These are phyloP conservation scores for Smutsia temminckii DNA, from an alignment of 2,797 vertebrate genomes.

Conservation along the genomic window DNA sequence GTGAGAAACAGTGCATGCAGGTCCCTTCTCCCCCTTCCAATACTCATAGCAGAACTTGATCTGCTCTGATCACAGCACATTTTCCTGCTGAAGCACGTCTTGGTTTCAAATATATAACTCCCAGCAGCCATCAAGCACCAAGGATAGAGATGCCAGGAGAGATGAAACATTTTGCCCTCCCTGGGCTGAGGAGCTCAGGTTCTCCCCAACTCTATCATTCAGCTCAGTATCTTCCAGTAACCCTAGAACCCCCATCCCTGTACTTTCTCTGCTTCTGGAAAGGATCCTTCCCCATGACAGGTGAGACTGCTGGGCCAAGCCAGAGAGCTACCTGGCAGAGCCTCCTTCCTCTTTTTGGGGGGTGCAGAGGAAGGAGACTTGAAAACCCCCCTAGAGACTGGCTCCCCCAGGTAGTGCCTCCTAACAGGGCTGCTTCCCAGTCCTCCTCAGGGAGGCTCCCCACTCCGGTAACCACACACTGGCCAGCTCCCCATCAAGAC, in stretches of 20 bases:
- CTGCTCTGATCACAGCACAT: neutral
- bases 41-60: neutral
- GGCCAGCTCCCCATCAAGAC: neutral
- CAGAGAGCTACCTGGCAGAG: neutral
- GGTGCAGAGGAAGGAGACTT: neutral
- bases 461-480: neutral
- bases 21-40: neutral
- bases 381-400: neutral
- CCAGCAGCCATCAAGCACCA: neutral
- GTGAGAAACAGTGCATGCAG: accelerated
- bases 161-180: neutral
- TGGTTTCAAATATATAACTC: neutral
- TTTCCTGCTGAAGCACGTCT: neutral
- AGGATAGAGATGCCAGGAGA: neutral
- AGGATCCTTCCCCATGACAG: neutral
- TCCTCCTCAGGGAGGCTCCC: neutral
- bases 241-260: neutral
- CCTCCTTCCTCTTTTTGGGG: neutral
- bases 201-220: neutral
- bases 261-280: neutral
- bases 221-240: neutral
- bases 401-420: neutral
- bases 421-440: neutral
- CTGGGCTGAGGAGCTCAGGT: neutral
- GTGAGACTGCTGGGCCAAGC: neutral